phyloP scores from a whole-genome alignment of 2,113 vertebrate species.

The Cephalopterus ornatus region DNA sequence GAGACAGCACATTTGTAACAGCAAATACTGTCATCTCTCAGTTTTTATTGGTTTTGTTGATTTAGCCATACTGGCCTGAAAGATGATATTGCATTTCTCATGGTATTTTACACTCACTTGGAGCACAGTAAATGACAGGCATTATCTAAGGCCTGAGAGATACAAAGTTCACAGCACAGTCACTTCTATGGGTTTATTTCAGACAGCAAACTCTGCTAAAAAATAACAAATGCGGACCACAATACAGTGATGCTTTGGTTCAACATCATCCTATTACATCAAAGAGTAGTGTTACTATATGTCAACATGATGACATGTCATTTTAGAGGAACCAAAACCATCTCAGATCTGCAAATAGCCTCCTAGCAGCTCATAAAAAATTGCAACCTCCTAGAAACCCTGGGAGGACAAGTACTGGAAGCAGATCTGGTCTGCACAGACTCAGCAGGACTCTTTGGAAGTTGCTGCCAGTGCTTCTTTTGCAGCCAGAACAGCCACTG shows the following conservation, averaged over 20 bases:
- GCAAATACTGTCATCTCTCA: neutral
- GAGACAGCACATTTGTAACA: neutral
- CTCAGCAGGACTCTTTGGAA: slow-evolving; percentile 61
- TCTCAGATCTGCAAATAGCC: slow-evolving; percentile 3
- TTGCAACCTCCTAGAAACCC: neutral
- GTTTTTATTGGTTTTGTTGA: neutral
- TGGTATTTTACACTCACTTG: neutral
- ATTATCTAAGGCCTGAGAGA: neutral
- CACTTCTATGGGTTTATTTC: neutral
- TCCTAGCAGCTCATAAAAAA: neutral
- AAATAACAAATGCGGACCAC: neutral
- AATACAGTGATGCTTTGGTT: neutral
- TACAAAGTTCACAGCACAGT: neutral
- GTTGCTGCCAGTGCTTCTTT: slow-evolving; percentile 52
- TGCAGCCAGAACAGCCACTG: slow-evolving; percentile 53
- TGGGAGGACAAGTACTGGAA: neutral
- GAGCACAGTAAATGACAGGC: neutral
- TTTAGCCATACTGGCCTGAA: neutral
- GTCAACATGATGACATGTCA: neutral
- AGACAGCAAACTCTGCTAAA: neutral
- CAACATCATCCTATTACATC: neutral
- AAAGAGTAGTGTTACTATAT: neutral
- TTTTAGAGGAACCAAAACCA: neutral
- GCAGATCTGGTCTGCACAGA: slow-evolving; percentile 25
- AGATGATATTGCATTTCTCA: neutral